A percentile compares a stretch with the other conserved stretches of the same genome.
Conservation (phyloP, 1,140 invertebrate species). For the Hylaeus volcanicus region DNA sequence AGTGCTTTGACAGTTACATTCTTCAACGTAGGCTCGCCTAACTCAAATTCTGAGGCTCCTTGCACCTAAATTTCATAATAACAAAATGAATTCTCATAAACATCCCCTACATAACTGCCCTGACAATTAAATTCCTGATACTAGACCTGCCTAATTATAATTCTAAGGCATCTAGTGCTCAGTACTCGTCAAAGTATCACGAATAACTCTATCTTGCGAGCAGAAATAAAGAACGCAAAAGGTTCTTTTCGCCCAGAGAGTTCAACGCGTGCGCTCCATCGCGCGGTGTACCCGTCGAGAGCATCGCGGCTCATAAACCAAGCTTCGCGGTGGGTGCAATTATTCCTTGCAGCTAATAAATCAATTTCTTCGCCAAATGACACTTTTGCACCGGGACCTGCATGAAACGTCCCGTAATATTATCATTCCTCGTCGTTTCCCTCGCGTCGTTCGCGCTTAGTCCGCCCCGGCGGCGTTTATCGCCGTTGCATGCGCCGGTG, state of each 20-base stretch:
- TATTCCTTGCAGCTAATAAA: background rate
- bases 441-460: background rate
- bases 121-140: too few species aligned
- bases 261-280: background rate
- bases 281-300: background rate
- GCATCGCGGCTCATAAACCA: background rate
- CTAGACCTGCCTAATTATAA: too few species aligned
- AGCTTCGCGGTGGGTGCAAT: background rate
- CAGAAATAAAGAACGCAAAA: background rate
- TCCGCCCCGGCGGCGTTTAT: constrained; percentile 47
- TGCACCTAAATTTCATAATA: too few species aligned
- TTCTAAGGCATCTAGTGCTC: too few species aligned
- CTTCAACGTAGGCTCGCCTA: too few species aligned
- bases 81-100: too few species aligned
- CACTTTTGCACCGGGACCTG: constrained; percentile 24
- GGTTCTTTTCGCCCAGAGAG: background rate
- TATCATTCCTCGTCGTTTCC: constrained; percentile 32
- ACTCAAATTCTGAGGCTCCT: too few species aligned
- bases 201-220: too few species aligned
- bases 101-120: too few species aligned
- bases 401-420: constrained; percentile 52
- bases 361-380: constrained; percentile 5
- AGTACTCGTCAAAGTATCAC: too few species aligned
- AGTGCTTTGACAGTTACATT: too few species aligned
- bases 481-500: constrained; percentile 57